Conservation (phyloP, 2,888 invertebrate genomes). For the Eudasyphora cyanicolor region DNA sequence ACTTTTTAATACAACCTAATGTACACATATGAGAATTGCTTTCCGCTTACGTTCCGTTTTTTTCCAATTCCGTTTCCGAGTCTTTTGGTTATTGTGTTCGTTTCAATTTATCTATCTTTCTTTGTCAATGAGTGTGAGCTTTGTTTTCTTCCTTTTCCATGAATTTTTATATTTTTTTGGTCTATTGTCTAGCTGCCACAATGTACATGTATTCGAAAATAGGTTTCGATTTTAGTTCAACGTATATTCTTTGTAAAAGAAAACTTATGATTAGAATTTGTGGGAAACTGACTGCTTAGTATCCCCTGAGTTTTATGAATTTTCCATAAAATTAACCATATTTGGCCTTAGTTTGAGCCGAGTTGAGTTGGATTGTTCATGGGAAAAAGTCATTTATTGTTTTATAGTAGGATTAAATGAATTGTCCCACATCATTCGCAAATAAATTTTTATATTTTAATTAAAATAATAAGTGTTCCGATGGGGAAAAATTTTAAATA, state of each 20-base stretch:
- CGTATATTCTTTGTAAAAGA: not conserved
- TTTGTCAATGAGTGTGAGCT: not conserved
- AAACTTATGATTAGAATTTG: not conserved
- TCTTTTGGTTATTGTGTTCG: not conserved
- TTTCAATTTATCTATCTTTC: not conserved
- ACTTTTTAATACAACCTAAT: too few relatives aligned
- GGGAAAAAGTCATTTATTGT: too few relatives aligned
- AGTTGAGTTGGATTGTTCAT: too few relatives aligned
- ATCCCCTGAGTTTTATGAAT: not conserved
- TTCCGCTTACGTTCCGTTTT: not conserved
- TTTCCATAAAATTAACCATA: not conserved
- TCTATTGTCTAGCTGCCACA: not conserved
- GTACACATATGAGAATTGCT: not conserved
- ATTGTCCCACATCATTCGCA: not conserved
- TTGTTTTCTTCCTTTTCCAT: not conserved
- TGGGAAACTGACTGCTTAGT: not conserved
- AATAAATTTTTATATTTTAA: too few relatives aligned
- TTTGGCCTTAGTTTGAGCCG: not conserved
- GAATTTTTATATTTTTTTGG: not conserved
- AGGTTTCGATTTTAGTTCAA: slow-evolving; percentile 6
- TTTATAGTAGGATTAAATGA: not conserved
- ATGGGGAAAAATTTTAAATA: too few relatives aligned
- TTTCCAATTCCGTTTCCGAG: slow-evolving; percentile 41
- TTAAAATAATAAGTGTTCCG: too few relatives aligned
- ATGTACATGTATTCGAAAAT: not conserved